Evolutionary conservation across 2,797 vertebrate species (phyloP).

Genomic region (Catostomus latipinnis): DNA sequence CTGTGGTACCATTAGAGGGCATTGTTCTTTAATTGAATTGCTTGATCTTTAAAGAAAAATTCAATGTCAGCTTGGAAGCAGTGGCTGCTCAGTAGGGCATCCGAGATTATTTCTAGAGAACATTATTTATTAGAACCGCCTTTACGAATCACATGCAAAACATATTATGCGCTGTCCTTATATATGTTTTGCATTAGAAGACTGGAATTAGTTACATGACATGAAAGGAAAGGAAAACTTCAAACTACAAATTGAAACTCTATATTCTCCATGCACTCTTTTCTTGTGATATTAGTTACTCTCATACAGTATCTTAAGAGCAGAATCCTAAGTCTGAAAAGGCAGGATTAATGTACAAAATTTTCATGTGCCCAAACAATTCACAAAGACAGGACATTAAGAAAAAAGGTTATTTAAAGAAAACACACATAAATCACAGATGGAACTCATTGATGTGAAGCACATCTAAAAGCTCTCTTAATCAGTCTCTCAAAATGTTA

Average conservation of each 20-base stretch:
- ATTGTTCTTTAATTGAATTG: slow-evolving; percentile 28
- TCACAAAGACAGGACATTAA: slow-evolving; percentile 48
- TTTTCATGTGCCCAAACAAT: neutral
- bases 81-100: slow-evolving; percentile 17
- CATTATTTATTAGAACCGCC: slow-evolving; percentile 27
- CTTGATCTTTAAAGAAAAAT: slow-evolving; percentile 12
- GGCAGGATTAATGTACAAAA: slow-evolving; percentile 15
- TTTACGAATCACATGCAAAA: slow-evolving; percentile 21
- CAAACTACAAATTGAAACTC: neutral
- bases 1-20: slow-evolving; percentile 43
- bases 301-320: neutral
- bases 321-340: neutral
- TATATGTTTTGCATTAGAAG: slow-evolving; percentile 38
- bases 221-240: slow-evolving; percentile 40
- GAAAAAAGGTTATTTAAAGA: slow-evolving; percentile 62
- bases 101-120: slow-evolving; percentile 11
- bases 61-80: slow-evolving; percentile 26
- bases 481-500: slow-evolving; percentile 76
- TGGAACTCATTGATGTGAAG: slow-evolving; percentile 73
- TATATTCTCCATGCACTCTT: neutral
- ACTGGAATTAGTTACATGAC: slow-evolving; percentile 31
- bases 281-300: slow-evolving; percentile 7
- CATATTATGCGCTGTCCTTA: neutral
- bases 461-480: slow-evolving; percentile 73
- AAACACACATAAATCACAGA: slow-evolving; percentile 71